A percentile compares a stretch with the other conserved stretches of the same genome.
These are phyloP conservation scores for Drosophila serrata DNA, from an alignment of 1,140 invertebrate genomes.

Conservation along the genomic window DNA sequence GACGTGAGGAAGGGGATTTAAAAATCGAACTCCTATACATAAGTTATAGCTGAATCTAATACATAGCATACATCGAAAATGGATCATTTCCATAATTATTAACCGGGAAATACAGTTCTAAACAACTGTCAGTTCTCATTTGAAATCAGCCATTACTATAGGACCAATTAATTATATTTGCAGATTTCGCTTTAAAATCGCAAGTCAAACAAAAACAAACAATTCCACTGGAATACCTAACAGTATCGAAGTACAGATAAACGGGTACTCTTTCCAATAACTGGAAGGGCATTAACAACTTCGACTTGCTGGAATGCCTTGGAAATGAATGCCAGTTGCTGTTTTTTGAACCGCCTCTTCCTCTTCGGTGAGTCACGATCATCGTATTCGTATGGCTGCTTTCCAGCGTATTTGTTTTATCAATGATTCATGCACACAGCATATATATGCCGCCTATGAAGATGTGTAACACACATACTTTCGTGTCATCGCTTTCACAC, in stretches of 20 bases:
- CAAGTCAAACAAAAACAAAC: no score
- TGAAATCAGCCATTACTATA: background rate
- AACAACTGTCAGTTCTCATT: background rate
- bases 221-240: background rate
- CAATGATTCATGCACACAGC: constrained; percentile 74
- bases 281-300: constrained; percentile 15
- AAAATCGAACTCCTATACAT: background rate
- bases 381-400: constrained; percentile 70
- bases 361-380: constrained; percentile 54
- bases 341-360: background rate
- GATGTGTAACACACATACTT: constrained; percentile 61
- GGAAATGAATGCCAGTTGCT: background rate
- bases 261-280: background rate
- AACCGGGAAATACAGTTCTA: background rate
- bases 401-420: constrained; percentile 73
- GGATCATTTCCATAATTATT: background rate
- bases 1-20: background rate
- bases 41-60: background rate
- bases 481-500: constrained; percentile 40
- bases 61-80: background rate
- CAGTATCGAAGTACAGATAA: background rate
- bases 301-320: background rate
- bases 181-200: background rate
- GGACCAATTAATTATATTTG: background rate
- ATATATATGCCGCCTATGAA: constrained; percentile 63